phyloP scores from a whole-genome alignment of 2,888 invertebrate species.

The Hymenopus coronatus region DNA sequence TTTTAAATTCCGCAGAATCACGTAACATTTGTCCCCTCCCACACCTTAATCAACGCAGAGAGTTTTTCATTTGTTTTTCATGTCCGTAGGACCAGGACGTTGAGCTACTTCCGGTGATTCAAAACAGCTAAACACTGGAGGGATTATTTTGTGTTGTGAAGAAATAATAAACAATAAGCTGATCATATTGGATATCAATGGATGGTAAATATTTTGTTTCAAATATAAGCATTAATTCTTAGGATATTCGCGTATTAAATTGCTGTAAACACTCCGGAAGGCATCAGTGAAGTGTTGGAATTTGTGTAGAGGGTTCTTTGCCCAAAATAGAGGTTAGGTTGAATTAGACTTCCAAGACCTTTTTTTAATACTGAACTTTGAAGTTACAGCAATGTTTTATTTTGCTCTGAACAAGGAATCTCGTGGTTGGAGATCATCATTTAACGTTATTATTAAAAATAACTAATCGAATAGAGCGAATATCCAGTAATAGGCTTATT shows the following conservation, averaged over 20 bases:
- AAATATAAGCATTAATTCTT: not conserved
- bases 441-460: not conserved
- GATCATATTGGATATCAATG: conserved; percentile 20
- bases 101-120: conserved; percentile 33
- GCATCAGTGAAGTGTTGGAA: not conserved
- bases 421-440: not conserved
- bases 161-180: not conserved
- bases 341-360: not conserved
- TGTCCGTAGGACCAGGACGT: conserved; percentile 15
- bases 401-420: not conserved
- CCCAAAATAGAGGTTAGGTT: not conserved
- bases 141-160: conserved; percentile 24
- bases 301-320: not conserved
- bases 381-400: not conserved
- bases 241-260: not conserved
- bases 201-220: conserved; percentile 28
- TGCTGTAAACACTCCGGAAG: not conserved
- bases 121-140: conserved; percentile 33
- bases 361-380: not conserved
- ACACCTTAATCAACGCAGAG: not conserved
- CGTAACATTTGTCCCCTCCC: not conserved
- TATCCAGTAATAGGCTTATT: not conserved
- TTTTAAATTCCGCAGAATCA: not conserved
- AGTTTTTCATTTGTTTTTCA: conserved; percentile 27
- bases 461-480: not conserved